These are phyloP conservation scores for Grallaria varia DNA, from an alignment of 2,113 vertebrate species.

Conservation along the genomic window DNA sequence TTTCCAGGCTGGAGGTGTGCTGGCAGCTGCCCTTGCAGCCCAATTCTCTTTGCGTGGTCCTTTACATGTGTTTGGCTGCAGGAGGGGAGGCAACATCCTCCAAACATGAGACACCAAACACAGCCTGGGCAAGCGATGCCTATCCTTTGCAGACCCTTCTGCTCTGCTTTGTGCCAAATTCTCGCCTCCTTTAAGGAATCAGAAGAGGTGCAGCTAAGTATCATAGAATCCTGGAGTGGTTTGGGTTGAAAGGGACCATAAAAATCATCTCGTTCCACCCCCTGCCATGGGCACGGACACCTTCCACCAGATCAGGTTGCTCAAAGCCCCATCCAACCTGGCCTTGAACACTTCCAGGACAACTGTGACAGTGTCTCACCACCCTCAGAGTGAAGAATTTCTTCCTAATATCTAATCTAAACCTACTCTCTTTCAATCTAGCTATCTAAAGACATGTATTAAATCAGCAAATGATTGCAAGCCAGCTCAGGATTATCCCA, in stretches of 20 bases:
- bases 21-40: not conserved
- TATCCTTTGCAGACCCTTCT: not conserved
- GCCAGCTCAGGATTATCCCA: not conserved
- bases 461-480: not conserved
- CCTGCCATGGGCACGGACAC: not conserved
- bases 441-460: not conserved
- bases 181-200: not conserved
- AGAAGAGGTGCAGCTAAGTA: not conserved
- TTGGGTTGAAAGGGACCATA: not conserved
- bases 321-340: fast-evolving
- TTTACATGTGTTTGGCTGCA: not conserved
- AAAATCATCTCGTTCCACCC: not conserved
- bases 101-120: fast-evolving
- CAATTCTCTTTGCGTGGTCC: fast-evolving
- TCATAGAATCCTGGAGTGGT: fast-evolving
- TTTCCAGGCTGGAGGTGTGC: not conserved
- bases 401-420: not conserved
- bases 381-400: not conserved
- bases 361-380: not conserved
- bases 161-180: not conserved
- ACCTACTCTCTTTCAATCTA: not conserved
- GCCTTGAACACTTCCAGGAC: not conserved
- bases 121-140: fast-evolving
- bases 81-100: not conserved
- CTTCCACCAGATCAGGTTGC: not conserved